These are phyloP conservation scores for Lycaena phlaeas DNA, from an alignment of 2,888 invertebrate species.

Conservation along the genomic window DNA sequence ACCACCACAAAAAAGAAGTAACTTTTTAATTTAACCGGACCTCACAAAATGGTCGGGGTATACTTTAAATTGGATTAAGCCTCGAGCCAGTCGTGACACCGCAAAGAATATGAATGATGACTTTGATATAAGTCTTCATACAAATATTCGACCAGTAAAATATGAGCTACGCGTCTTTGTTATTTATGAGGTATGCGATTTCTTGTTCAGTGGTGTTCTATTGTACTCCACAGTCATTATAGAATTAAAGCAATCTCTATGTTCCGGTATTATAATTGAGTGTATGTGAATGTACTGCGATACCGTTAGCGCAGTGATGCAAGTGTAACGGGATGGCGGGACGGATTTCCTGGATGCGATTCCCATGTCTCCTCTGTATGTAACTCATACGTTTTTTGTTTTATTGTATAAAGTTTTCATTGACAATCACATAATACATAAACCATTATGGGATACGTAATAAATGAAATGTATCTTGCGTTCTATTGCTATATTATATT, in stretches of 20 bases:
- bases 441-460: not conserved
- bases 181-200: slow-evolving; percentile 11
- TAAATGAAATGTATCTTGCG: too few species aligned
- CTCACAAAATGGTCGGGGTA: slow-evolving; percentile 52
- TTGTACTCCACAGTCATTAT: slow-evolving; percentile 44
- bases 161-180: slow-evolving; percentile 23
- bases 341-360: slow-evolving; percentile 59
- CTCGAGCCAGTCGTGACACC: slow-evolving; percentile 59
- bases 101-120: slow-evolving; percentile 67
- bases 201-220: slow-evolving; percentile 14
- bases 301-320: slow-evolving; percentile 46
- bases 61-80: slow-evolving; percentile 66
- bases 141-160: slow-evolving; percentile 21
- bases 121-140: slow-evolving; percentile 30
- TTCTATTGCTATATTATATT: too few species aligned
- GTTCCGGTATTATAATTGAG: slow-evolving; percentile 53
- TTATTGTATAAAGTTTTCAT: slow-evolving; percentile 4
- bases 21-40: slow-evolving; percentile 40
- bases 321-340: slow-evolving; percentile 36
- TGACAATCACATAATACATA: not conserved
- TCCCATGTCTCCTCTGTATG: slow-evolving; percentile 48
- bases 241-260: slow-evolving; percentile 57
- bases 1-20: slow-evolving; percentile 28
- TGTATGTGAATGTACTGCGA: slow-evolving; percentile 28
- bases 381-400: slow-evolving; percentile 11